Evolutionary conservation across 2,113 vertebrate genomes (phyloP), one percentile per base, ranked within the genome.

Genomic region (Dendrocopos noguchii): DNA sequence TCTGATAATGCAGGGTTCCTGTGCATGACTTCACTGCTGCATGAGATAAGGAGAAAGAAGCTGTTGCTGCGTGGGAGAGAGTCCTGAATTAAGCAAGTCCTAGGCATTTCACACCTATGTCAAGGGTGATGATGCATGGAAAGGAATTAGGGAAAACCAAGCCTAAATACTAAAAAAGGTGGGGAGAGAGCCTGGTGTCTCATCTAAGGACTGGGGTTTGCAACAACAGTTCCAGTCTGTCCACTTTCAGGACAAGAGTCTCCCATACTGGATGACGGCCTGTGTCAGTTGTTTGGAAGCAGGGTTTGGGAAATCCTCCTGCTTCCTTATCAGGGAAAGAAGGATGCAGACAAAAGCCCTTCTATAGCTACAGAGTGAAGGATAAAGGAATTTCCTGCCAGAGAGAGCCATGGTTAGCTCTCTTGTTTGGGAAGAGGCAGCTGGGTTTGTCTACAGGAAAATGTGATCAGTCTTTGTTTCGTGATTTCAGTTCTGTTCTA

Each of bases 71-170:
- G 5, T 90, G 57, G 77, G 79, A 75, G 82, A 84, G 74, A 57
- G 55, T 53, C 44, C 65, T 68, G 70, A 93, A 80, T 95, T 91
- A 94, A 86, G 68, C 55, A 90, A 91, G 29, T 59, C 74, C 65
- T 91, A 34, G 73, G 50, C 39, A 14, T 84, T 94, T 94, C 39
- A 57, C 61, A 29, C 3, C 2, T 87, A 71, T 68, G 68, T 91
- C 68, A 55, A 66, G 67, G 73, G 92, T 80, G 82, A 66, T 80
- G 86, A 78, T 39, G 57, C 72, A 56, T 81, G 60, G 63, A 88
- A 66, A 90, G 60, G 68, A 83, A 67, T 73, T 77, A 55, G 19
- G 9, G 36, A 59, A 75, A 21, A 39, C 20, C 6, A 74, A 36
- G 11, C 76, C n/a, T 73, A 92, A 73, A 31, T 87, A 59, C 65